Evolutionary conservation across 2,113 vertebrate genomes (phyloP).

Genomic region (Aix galericulata): DNA sequence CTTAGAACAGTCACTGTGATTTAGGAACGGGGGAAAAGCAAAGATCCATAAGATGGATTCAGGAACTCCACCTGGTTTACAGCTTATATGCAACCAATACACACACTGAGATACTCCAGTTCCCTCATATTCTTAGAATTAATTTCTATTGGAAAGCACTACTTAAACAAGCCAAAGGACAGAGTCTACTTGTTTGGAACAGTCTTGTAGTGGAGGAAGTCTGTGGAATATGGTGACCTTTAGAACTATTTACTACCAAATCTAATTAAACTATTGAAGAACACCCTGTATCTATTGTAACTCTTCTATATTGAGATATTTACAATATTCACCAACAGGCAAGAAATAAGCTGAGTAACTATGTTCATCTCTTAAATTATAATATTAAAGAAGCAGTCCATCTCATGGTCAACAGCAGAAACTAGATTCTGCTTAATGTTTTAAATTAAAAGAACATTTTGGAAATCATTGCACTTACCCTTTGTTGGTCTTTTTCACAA

Average conservation of each 20-base stretch:
- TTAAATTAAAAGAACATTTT: conserved; percentile 11
- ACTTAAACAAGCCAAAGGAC: neutral
- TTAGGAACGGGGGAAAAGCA: neutral
- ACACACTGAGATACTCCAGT: neutral
- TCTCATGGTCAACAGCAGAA: conserved; percentile 20
- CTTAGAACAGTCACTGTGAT: neutral
- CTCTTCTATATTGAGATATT: conserved; percentile 4
- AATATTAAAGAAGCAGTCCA: neutral
- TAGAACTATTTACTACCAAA: conserved; percentile 32
- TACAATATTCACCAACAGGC: conserved; percentile 61
- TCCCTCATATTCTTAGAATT: neutral
- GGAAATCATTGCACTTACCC: conserved; percentile 78
- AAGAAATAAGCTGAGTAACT: conserved; percentile 36
- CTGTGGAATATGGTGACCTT: conserved; percentile 22
- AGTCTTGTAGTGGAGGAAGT: neutral
- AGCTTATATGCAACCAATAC: rapidly evolving
- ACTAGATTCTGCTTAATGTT: conserved; percentile 19
- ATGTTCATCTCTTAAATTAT: conserved; percentile 18
- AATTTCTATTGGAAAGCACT: neutral
- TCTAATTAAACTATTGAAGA: neutral
- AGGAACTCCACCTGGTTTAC: neutral
- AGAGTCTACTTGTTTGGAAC: neutral
- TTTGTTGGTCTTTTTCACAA: conserved; percentile 85
- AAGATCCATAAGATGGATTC: neutral
- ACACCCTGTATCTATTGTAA: conserved; percentile 34